Evolutionary conservation across 2,797 vertebrate genomes (phyloP).

Genomic region (Bradypodion pumilum): DNA sequence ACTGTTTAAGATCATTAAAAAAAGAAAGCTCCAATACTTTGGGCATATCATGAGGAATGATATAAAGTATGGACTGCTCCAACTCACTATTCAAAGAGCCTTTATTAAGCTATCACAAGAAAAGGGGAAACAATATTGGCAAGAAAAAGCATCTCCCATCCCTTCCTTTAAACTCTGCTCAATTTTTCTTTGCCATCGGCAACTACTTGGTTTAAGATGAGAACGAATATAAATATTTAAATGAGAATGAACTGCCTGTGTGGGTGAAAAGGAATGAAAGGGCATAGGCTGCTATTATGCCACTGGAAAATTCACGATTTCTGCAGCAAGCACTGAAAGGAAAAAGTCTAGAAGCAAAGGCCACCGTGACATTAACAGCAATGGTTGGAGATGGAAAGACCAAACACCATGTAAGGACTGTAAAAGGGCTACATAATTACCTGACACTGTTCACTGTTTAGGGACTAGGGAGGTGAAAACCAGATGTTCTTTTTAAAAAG

Average conservation of each 20-base stretch:
- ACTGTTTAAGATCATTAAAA: too few relatives aligned
- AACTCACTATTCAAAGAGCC: too few relatives aligned
- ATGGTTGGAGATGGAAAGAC: neutral
- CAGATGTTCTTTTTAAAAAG: neutral
- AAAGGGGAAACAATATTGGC: neutral
- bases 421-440: neutral
- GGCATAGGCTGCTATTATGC: neutral
- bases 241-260: neutral
- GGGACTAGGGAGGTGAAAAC: too few relatives aligned
- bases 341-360: neutral
- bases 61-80: too few relatives aligned
- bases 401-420: neutral
- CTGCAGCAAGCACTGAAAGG: neutral
- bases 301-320: neutral
- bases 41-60: too few relatives aligned
- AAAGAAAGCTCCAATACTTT: too few relatives aligned
- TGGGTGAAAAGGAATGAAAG: neutral
- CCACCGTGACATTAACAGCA: neutral
- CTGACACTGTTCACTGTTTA: neutral
- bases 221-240: neutral
- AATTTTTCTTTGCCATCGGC: too few relatives aligned
- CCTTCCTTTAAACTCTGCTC: too few relatives aligned
- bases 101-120: neutral
- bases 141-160: neutral
- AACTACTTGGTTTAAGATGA: too few relatives aligned